Evolutionary conservation across 2,888 invertebrate genomes (phyloP).

Genomic region (Hymenopus coronatus): DNA sequence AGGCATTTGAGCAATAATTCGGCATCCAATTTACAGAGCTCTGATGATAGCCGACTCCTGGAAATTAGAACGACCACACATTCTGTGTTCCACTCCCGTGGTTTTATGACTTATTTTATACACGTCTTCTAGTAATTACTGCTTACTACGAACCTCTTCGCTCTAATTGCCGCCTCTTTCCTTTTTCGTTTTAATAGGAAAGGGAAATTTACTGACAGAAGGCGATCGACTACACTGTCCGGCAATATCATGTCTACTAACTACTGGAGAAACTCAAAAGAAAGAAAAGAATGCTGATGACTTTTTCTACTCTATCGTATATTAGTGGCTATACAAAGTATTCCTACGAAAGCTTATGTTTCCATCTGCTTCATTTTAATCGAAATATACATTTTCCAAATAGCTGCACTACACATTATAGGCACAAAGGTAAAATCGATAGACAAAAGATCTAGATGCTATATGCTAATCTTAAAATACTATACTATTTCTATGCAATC

Average conservation of each 20-base stretch:
- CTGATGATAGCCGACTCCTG: neutral
- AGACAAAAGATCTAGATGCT: too few relatives aligned
- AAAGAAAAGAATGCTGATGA: too few relatives aligned
- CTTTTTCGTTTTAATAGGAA: neutral
- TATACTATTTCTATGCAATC: too few relatives aligned
- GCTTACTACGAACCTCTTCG: neutral
- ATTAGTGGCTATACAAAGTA: too few relatives aligned
- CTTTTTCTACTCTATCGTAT: too few relatives aligned
- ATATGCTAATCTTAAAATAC: too few relatives aligned
- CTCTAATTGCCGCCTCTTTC: neutral
- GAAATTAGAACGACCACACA: neutral
- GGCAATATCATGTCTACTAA: neutral
- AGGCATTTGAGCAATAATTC: neutral
- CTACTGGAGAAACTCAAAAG: neutral
- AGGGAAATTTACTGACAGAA: neutral
- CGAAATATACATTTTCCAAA: too few relatives aligned
- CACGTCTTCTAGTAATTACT: neutral
- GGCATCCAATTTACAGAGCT: neutral
- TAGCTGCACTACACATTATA: too few relatives aligned
- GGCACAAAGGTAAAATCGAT: too few relatives aligned
- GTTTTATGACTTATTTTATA: neutral
- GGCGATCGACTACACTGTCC: neutral
- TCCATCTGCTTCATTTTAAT: too few relatives aligned
- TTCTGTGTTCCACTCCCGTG: neutral
- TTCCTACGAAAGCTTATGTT: too few relatives aligned